Percentiles rank a stretch among this genome's conserved stretches.
phyloP scores from a whole-genome alignment of 2,888 invertebrate species.

The Netelia inedita region DNA sequence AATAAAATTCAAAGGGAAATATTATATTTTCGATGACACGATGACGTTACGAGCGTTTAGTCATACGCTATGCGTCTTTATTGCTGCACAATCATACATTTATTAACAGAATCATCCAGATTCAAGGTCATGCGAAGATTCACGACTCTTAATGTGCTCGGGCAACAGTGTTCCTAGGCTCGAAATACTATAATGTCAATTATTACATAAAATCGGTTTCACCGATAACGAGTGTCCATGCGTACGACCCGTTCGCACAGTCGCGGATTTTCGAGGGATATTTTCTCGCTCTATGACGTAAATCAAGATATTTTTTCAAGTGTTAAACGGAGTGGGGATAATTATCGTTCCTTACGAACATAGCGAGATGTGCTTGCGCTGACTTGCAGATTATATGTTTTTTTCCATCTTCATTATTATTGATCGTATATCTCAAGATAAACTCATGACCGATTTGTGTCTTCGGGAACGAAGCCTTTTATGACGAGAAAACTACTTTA shows the following conservation, averaged over 20 bases:
- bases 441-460: too few relatives aligned
- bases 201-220: constrained; percentile 50
- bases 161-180: neutral
- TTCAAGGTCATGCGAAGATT: neutral
- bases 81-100: neutral
- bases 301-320: too few relatives aligned
- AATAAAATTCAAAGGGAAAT: constrained; percentile 12
- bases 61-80: neutral
- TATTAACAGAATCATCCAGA: neutral
- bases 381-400: neutral
- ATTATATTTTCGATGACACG: neutral
- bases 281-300: constrained; percentile 1
- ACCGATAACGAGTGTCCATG: neutral
- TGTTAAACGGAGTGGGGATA: neutral
- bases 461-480: too few relatives aligned
- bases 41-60: neutral
- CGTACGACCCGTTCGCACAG: neutral
- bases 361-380: neutral
- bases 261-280: neutral
- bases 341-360: neutral
- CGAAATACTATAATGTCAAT: constrained; percentile 16
- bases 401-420: neutral
- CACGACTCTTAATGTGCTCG: too few relatives aligned
- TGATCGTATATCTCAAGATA: too few relatives aligned
- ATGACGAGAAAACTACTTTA: too few relatives aligned